A percentile compares a stretch with the other conserved stretches of the same genome.
Evolutionary conservation across 2,888 invertebrate genomes (phyloP).

Genomic region (Ernsta delagoae): DNA sequence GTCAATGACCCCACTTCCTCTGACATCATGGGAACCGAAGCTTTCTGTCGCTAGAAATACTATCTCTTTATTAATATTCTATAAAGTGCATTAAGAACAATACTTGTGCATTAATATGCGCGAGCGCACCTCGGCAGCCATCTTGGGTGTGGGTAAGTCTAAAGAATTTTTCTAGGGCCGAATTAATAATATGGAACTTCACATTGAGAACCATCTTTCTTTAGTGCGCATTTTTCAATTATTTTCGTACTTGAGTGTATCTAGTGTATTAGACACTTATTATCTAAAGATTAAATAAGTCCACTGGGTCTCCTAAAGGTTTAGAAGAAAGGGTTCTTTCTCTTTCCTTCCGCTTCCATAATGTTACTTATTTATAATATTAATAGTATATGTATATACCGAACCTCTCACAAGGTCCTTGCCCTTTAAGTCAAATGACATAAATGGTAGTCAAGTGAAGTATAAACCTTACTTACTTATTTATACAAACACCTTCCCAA

Average conservation of each 20-base stretch:
- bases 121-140: slow-evolving; percentile 46
- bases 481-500: slow-evolving; percentile 5
- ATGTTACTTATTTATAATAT: no score
- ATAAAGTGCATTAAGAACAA: slow-evolving; percentile 56
- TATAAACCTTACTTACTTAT: neutral
- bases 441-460: neutral
- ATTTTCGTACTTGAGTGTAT: no score
- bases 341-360: no score
- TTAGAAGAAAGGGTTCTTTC: no score
- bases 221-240: no score
- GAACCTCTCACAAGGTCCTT: no score
- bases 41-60: slow-evolving; percentile 55
- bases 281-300: no score
- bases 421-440: neutral
- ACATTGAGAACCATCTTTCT: no score
- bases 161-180: slow-evolving; percentile 9
- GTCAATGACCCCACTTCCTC: slow-evolving; percentile 44
- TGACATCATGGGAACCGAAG: slow-evolving; percentile 58
- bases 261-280: no score
- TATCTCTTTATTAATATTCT: slow-evolving; percentile 66
- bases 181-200: no score
- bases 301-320: no score
- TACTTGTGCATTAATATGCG: slow-evolving; percentile 59
- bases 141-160: slow-evolving; percentile 6
- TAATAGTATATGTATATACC: no score